Conservation (phyloP, 2,797 vertebrate species). For the Pangasius sanitwongsei region DNA sequence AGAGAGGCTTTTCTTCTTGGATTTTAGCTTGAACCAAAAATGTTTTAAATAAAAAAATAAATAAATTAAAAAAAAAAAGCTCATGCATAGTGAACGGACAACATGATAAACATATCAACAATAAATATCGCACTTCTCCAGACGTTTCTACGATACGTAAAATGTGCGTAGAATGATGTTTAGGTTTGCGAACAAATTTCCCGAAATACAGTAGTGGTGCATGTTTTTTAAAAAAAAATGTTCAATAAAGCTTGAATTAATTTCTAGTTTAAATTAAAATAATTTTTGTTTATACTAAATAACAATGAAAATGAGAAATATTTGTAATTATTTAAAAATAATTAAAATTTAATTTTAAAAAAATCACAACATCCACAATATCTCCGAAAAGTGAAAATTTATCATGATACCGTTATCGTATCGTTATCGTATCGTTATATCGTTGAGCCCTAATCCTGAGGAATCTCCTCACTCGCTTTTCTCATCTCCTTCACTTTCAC, state of each 20-base stretch:
- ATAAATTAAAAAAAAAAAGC: not conserved
- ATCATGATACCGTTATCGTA: not conserved
- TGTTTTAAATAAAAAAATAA: not conserved
- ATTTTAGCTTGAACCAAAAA: not conserved
- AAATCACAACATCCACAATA: not conserved
- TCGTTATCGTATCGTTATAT: not conserved
- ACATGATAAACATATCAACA: not conserved
- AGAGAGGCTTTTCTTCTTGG: slow-evolving; percentile 14
- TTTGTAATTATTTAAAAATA: not conserved
- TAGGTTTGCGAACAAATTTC: not conserved
- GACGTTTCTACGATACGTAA: too few species aligned
- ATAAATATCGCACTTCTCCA: not conserved
- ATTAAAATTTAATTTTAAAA: not conserved
- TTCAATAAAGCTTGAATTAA: too few species aligned
- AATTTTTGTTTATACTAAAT: not conserved
- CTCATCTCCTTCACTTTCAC: slow-evolving; percentile 23
- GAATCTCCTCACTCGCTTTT: not conserved
- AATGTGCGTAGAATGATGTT: not conserved
- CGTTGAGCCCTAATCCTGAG: not conserved
- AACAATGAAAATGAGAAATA: not conserved
- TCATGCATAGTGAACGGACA: not conserved
- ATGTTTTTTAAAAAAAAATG: not conserved
- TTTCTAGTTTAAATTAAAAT: not conserved
- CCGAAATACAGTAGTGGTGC: not conserved
- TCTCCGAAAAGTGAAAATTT: not conserved